Evolutionary conservation across 2,797 vertebrate species (phyloP).

Genomic region (Gymnopithys bicolor): DNA sequence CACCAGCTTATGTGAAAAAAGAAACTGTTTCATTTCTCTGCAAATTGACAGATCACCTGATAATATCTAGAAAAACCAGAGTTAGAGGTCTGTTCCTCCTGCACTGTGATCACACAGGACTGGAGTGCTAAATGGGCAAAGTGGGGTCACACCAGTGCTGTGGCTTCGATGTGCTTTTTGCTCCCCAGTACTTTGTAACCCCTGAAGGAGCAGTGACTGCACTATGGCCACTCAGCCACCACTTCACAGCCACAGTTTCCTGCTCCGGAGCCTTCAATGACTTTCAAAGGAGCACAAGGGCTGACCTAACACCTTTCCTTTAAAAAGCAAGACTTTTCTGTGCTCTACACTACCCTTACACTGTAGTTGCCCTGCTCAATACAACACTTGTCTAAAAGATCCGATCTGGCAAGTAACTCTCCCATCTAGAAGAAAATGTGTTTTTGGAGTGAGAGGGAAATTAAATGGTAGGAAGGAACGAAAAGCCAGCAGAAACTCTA

Average conservation of each 20-base stretch:
- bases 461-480: background rate
- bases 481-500: background rate
- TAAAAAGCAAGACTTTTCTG: background rate
- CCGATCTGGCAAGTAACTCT: background rate
- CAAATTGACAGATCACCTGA: background rate
- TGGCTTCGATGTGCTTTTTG: background rate
- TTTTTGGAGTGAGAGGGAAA: background rate
- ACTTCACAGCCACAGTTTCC: background rate
- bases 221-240: background rate
- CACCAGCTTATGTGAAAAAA: background rate
- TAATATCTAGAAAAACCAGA: background rate
- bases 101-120: rapidly evolving
- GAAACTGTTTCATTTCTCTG: background rate
- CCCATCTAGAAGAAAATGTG: background rate
- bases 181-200: background rate
- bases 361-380: rapidly evolving
- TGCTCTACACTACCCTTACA: background rate
- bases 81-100: background rate
- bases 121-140: background rate
- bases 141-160: background rate
- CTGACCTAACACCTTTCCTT: background rate
- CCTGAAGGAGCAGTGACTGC: background rate
- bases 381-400: background rate
- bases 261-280: background rate
- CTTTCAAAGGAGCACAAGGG: background rate